phyloP scores from a whole-genome alignment of 2,113 vertebrate genomes.

The Rostratula benghalensis region DNA sequence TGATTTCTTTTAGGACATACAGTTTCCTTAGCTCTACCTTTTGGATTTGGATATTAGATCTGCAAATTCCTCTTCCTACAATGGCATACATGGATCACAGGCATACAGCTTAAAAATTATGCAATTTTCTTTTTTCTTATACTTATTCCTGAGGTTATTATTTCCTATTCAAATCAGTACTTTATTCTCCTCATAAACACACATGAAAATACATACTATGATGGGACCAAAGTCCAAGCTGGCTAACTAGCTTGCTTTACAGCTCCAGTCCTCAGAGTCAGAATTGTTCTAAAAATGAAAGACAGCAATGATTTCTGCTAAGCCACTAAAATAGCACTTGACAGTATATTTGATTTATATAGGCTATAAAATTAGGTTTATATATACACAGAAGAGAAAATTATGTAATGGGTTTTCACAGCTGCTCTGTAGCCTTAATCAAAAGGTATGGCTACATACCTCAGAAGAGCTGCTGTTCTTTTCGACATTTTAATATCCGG shows the following conservation, averaged over 20 bases:
- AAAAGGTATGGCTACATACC: not conserved
- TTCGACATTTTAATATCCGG: not conserved
- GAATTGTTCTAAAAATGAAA: not conserved
- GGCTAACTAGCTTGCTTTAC: not conserved
- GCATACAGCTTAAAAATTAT: not conserved
- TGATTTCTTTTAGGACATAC: not conserved
- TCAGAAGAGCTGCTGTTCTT: not conserved
- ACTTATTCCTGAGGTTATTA: not conserved
- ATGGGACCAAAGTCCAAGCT: not conserved
- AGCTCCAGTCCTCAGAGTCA: not conserved
- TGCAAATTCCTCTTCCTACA: not conserved
- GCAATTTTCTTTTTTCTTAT: not conserved
- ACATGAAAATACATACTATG: not conserved
- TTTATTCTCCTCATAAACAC: not conserved
- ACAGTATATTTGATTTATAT: not conserved
- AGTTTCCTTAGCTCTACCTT: not conserved
- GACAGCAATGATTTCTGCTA: not conserved
- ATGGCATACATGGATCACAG: not conserved
- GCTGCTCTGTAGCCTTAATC: not conserved
- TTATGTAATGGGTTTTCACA: not conserved
- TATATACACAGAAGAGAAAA: not conserved
- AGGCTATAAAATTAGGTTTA: not conserved
- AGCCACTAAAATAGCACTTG: not conserved
- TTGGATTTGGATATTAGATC: not conserved
- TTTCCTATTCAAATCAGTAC: not conserved